Conservation (phyloP, 2,797 vertebrate genomes). For the Lepus oiostolus region DNA sequence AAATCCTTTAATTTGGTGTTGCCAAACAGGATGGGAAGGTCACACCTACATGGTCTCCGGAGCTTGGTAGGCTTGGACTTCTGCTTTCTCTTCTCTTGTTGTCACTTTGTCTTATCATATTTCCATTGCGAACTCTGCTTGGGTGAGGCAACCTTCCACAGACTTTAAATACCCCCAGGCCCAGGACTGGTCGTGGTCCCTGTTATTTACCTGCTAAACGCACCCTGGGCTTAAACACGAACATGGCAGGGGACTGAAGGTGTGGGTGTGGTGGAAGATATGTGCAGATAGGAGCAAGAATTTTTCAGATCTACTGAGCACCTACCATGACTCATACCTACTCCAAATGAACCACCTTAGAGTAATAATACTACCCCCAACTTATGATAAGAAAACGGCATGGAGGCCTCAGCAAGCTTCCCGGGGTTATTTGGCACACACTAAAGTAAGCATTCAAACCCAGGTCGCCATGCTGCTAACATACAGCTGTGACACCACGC, state of each 20-base stretch:
- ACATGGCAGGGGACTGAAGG: background rate
- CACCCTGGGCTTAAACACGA: background rate
- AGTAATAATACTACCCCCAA: background rate
- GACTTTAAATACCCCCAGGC: background rate
- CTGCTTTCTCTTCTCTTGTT: background rate
- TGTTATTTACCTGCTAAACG: background rate
- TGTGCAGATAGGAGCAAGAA: background rate
- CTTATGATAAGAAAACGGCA: background rate
- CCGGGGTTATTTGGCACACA: background rate
- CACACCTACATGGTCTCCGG: background rate
- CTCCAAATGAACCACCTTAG: background rate
- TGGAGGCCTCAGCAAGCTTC: background rate
- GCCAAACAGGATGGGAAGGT: background rate
- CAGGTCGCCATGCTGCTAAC: background rate
- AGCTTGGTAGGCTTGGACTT: background rate
- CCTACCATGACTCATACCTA: background rate
- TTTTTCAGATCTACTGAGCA: background rate
- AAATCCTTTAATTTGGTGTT: background rate
- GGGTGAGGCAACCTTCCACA: background rate
- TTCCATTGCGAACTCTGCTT: background rate
- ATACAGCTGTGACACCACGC: fast-evolving
- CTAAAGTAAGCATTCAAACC: background rate
- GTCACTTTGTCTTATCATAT: background rate
- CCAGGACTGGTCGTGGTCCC: background rate
- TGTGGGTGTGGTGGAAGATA: background rate